phyloP scores from a whole-genome alignment of 2,113 vertebrate genomes.

The Otolemur garnettii region DNA sequence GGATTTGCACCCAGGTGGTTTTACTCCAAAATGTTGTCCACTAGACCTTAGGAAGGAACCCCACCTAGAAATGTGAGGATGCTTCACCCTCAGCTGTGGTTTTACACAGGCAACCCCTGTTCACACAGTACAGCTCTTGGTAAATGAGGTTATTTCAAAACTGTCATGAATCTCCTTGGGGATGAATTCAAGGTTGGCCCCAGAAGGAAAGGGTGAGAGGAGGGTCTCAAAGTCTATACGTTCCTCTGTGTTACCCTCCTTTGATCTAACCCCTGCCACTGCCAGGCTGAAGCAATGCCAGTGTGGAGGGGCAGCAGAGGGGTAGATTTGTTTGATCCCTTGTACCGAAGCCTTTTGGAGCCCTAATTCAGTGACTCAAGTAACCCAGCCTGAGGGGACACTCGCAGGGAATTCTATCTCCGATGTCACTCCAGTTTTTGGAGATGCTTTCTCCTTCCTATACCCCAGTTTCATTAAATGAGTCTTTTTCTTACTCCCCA shows the following conservation, averaged over 20 bases:
- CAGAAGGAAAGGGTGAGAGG: background rate
- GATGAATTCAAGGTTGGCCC: background rate
- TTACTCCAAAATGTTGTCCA: background rate
- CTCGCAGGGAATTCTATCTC: background rate
- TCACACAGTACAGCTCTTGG: background rate
- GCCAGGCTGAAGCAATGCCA: background rate
- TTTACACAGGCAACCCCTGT: background rate
- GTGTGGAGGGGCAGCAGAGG: background rate
- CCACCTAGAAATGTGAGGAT: background rate
- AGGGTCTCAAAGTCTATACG: background rate
- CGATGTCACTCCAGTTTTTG: background rate
- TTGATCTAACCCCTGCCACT: background rate
- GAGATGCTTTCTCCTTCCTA: background rate
- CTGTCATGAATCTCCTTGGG: background rate
- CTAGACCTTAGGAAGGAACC: background rate
- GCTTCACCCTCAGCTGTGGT: background rate
- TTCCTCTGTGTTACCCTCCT: background rate
- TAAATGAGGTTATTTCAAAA: background rate
- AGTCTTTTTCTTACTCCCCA: background rate
- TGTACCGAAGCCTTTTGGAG: background rate
- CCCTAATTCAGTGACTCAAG: background rate
- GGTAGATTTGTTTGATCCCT: conserved; percentile 1
- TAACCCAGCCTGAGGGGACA: background rate
- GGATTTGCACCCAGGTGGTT: conserved; percentile 19
- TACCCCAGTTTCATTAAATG: background rate